Conservation (phyloP, 2,888 invertebrate species). For the Heliconius ethilla region DNA sequence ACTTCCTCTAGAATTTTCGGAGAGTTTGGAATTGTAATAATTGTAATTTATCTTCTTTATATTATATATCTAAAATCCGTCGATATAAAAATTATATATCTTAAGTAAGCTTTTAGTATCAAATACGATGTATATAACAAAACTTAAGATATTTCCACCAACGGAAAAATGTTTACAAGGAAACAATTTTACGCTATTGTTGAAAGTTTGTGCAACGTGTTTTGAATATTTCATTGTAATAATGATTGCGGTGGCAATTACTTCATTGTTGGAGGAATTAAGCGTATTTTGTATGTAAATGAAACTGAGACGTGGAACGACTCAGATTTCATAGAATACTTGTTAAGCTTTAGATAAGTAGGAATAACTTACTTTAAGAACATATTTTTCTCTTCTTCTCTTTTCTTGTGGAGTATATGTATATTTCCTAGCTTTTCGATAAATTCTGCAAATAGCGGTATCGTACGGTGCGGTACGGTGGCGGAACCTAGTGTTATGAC, state of each 20-base stretch:
- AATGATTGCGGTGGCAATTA: slow-evolving; percentile 49
- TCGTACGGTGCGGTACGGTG: too few species aligned
- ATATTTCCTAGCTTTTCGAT: too few species aligned
- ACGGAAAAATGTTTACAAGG: slow-evolving; percentile 59
- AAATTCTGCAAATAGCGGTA: too few species aligned
- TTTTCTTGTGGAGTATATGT: too few species aligned
- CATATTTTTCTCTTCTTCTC: too few species aligned
- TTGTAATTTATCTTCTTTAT: too few species aligned
- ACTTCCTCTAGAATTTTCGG: too few species aligned
- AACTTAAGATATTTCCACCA: slow-evolving; percentile 7
- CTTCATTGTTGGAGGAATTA: slow-evolving; percentile 46
- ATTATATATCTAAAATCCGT: not conserved
- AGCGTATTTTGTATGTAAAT: slow-evolving; percentile 45
- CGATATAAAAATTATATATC: not conserved
- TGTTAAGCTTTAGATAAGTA: not conserved
- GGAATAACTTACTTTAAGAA: too few species aligned
- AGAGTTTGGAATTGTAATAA: too few species aligned
- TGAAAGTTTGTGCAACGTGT: slow-evolving; percentile 59
- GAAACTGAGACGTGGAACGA: slow-evolving; percentile 32
- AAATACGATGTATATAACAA: slow-evolving; percentile 12
- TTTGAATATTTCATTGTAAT: slow-evolving; percentile 58
- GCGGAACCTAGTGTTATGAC: too few species aligned
- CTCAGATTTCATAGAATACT: slow-evolving; percentile 21
- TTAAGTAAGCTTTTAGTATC: not conserved
- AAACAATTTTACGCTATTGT: slow-evolving; percentile 60